Base-by-base conservation (phyloP, 2,113 vertebrate genomes). In the Carassius gibelio region DNA sequence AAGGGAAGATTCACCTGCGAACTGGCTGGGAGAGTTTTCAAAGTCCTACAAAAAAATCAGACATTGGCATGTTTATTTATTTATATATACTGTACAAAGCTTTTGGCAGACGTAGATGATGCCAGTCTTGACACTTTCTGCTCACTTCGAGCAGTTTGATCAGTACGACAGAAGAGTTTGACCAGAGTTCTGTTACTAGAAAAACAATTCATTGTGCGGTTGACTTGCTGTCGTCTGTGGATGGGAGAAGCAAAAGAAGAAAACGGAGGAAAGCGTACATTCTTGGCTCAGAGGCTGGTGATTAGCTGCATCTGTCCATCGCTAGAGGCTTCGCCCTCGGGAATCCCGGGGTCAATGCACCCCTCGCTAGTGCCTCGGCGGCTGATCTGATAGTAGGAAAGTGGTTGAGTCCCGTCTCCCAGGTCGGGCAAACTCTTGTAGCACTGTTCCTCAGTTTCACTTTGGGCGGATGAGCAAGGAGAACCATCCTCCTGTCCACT, bases 241-340 rank as follows among this genome's bases (percentile, higher is more conserved):
- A 21, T 19, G 36, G 57, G 19, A 36, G 36, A 59, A 13, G 59
- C 38, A 36, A 15, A 10, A 64, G 45, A 36, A 81, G n/a, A 30
- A 23, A 68, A 26, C 9, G 38, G 76, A 59, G 13, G 8, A 68
- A 61, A 52, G 19, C 0, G 34, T n/a, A n/a, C 5, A 8, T 62
- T 15, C 30, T 55, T 15, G 69, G 75, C 90, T 98, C 96, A 99
- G 94, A 99, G 97, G 93, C 98, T 99, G 78, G 98, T 99, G 66
- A 99, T 97, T 89, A 99, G 96, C 92, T 99, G 98, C 98, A 99
- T 99, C 89, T 99, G 98, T 95, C 98, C 97, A 91, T 99, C 97
- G 83, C 91, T 95, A 81, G 97, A 94, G 0, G 75, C 86, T 81
- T 98, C 97, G 48, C 95, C 96, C 90, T 97, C 96, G 59, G 95